Evolutionary conservation across 2,888 invertebrate genomes (phyloP).

Genomic region (Brachycybe producta): DNA sequence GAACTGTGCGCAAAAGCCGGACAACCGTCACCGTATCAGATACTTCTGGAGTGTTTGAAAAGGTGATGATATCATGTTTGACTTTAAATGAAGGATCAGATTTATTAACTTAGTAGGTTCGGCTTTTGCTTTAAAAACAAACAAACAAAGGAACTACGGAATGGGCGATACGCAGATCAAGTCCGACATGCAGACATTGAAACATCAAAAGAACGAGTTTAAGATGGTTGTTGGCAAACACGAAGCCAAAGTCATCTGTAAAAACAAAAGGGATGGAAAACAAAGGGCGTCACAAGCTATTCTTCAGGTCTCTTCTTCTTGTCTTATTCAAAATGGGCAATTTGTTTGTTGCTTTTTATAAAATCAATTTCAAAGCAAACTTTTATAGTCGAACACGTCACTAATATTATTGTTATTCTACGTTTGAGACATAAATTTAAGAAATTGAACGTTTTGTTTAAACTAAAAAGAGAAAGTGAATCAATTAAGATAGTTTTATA

Average conservation of each 20-base stretch:
- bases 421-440: too few species aligned
- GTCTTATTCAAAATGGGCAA: too few species aligned
- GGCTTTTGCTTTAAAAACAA: neutral
- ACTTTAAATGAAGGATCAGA: neutral
- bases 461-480: too few species aligned
- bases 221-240: slow-evolving; percentile 91
- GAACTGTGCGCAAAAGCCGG: slow-evolving; percentile 94
- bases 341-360: too few species aligned
- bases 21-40: slow-evolving; percentile 87
- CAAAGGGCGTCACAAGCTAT: slow-evolving; percentile 92
- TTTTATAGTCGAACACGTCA: too few species aligned
- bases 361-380: too few species aligned
- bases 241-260: slow-evolving; percentile 75
- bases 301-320: slow-evolving; percentile 47
- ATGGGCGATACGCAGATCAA: slow-evolving; percentile 75
- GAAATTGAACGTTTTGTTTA: too few species aligned
- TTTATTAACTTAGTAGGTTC: too few species aligned
- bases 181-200: slow-evolving; percentile 70
- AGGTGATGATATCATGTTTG: slow-evolving; percentile 31
- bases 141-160: slow-evolving; percentile 75
- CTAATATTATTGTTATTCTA: too few species aligned
- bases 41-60: slow-evolving; percentile 79
- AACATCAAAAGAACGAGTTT: slow-evolving; percentile 84
- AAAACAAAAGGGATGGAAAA: slow-evolving; percentile 92
- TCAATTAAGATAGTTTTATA: too few species aligned